Evolutionary conservation across 2,888 invertebrate genomes (phyloP), one percentile per base, ranked within the genome.

Genomic region (Anthoptus insignis): DNA sequence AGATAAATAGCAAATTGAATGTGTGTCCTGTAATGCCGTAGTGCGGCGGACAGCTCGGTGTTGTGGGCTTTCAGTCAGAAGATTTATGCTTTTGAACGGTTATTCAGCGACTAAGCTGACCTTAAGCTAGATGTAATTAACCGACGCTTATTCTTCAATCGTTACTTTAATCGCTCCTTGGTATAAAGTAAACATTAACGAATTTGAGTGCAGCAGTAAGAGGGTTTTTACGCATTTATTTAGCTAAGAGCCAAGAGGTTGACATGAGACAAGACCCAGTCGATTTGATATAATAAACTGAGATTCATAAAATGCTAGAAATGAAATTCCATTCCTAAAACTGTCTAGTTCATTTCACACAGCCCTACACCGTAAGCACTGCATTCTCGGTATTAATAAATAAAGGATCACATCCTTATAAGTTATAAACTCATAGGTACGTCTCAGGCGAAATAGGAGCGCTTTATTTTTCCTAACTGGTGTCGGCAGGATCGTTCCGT

Each of bases 1-100:
- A 88, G 91, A 93, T 92, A 93, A 92, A 92, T 90, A 92, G 91
- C 89, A 91, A 93, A 93, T 92, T 92, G 89, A 90, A 92, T 93
- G 90, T 88, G 86, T 86, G 83, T 83, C 83, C 82, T 81, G 81
- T 81, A 76, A 66, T 72, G 71, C 72, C 71, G n/a, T 54, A 16
- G 49, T 57, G 29, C 56, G 60, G 56, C 66, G 61, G 58, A 63
- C 39, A 58, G 53, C 45, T 50, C 42, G 29, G 3, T 27, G 27
- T n/a, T 27, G 8, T 54, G 53, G 56, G 32, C 14, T 21, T 54
- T 34, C 53, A 52, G 13, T 52, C 45, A 56, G 58, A 45, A 61
- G 45, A 64, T 72, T 70, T 70, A 64, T 68, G 59, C 64, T 59
- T 65, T 59, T 66, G 64, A 56, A 63, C 64, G 63, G 53, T 54